These are phyloP conservation scores for Caenorhabditis wallacei DNA, from an alignment of 2,888 invertebrate genomes.

Conservation along the genomic window DNA sequence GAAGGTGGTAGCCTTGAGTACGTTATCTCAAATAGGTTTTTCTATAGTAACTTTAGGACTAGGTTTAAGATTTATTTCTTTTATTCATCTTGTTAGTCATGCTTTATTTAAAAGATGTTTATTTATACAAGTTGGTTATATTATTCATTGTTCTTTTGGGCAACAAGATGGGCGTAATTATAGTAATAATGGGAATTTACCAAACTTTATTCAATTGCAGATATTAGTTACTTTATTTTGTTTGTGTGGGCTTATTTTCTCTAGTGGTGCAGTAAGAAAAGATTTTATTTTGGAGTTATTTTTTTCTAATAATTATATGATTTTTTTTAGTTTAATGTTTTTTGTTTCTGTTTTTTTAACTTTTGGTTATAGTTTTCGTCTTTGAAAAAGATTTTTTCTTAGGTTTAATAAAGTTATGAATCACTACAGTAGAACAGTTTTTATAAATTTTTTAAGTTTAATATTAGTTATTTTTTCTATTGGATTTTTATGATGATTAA, in stretches of 20 bases:
- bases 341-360: slow-evolving; percentile 75
- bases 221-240: slow-evolving; percentile 75
- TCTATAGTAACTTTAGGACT: slow-evolving; percentile 72
- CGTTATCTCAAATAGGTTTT: slow-evolving; percentile 76
- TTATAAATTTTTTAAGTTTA: slow-evolving; percentile 76
- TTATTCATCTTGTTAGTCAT: slow-evolving; percentile 76
- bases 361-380: slow-evolving; percentile 77
- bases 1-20: slow-evolving; percentile 76
- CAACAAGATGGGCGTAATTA: slow-evolving; percentile 78
- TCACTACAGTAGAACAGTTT: slow-evolving; percentile 69
- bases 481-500: slow-evolving; percentile 71
- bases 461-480: slow-evolving; percentile 71
- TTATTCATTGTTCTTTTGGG: slow-evolving; percentile 77
- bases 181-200: slow-evolving; percentile 71
- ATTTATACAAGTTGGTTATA: slow-evolving; percentile 76
- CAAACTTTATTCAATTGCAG: slow-evolving; percentile 74
- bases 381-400: slow-evolving; percentile 75
- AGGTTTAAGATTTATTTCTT: slow-evolving; percentile 82
- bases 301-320: slow-evolving; percentile 71
- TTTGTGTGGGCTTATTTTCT: slow-evolving; percentile 76
- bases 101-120: slow-evolving; percentile 77
- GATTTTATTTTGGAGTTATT: slow-evolving; percentile 77
- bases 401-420: slow-evolving; percentile 71
- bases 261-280: slow-evolving; percentile 75
- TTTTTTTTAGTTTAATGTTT: slow-evolving; percentile 73